These are phyloP conservation scores for Australoheros scitulus DNA, from an alignment of 2,113 vertebrate species.

Conservation along the genomic window DNA sequence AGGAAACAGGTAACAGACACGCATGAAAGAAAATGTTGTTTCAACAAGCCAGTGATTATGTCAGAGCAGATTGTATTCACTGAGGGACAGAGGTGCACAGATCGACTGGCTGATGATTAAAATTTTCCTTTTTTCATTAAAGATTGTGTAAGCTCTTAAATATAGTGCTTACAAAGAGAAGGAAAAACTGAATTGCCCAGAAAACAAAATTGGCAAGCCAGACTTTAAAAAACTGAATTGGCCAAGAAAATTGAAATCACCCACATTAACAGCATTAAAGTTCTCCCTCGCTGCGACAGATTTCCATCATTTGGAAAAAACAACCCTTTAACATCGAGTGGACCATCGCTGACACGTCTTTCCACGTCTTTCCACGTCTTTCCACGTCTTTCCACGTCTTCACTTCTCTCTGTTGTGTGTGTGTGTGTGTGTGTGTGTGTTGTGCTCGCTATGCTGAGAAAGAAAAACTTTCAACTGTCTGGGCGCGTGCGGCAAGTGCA, in stretches of 20 bases:
- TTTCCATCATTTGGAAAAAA: too few relatives aligned
- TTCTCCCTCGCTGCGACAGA: too few relatives aligned
- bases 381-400: too few relatives aligned
- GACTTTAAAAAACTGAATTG: neutral
- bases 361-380: too few relatives aligned
- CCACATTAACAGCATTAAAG: too few relatives aligned
- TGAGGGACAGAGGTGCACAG: constrained; percentile 13
- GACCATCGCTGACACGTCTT: too few relatives aligned
- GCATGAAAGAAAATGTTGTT: constrained; percentile 8
- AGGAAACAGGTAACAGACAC: neutral
- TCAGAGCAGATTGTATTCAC: neutral
- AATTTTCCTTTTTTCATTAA: neutral
- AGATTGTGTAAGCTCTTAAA: neutral
- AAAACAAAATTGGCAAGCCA: neutral
- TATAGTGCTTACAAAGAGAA: neutral
- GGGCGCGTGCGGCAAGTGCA: too few relatives aligned
- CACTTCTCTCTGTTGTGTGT: too few relatives aligned
- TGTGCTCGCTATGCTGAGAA: too few relatives aligned
- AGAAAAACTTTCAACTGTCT: too few relatives aligned
- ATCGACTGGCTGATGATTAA: neutral
- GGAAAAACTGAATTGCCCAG: neutral
- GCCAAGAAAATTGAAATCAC: neutral
- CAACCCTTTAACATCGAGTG: too few relatives aligned
- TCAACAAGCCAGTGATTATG: constrained; percentile 16
- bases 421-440: too few relatives aligned